phyloP scores from a whole-genome alignment of 2,113 vertebrate species.

The Junco hyemalis region DNA sequence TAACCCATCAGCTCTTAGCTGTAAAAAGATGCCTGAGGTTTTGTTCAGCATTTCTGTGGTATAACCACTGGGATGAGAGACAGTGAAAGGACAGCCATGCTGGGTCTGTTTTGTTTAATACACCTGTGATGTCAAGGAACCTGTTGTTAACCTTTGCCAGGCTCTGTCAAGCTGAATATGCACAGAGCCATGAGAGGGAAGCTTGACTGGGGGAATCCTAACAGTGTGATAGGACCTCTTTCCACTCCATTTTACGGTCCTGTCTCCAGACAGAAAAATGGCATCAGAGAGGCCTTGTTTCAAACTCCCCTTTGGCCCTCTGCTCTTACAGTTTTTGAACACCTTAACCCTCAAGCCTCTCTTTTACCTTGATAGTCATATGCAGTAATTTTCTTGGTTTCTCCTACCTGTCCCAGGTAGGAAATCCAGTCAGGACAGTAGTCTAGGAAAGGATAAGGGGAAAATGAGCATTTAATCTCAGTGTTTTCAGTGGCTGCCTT shows the following conservation, averaged over 20 bases:
- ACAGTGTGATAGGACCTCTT: background rate
- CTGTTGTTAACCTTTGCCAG: background rate
- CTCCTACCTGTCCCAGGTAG: background rate
- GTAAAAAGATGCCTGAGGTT: background rate
- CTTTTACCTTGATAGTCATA: background rate
- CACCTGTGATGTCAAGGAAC: background rate
- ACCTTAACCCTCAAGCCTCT: background rate
- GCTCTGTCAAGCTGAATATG: background rate
- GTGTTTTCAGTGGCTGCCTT: background rate
- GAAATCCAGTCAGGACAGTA: background rate
- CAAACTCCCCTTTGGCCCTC: background rate
- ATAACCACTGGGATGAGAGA: background rate
- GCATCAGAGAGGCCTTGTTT: background rate
- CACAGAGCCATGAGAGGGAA: background rate
- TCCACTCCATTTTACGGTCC: background rate
- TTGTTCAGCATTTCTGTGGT: background rate
- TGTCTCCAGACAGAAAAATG: background rate
- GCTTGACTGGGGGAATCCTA: background rate
- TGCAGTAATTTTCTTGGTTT: background rate
- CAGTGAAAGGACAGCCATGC: background rate
- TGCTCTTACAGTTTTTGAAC: background rate
- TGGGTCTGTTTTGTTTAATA: background rate
- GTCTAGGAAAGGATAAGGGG: background rate
- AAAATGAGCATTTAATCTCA: background rate
- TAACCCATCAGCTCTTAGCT: background rate